phyloP scores from a whole-genome alignment of 2,797 vertebrate species.

The Acrossocheilus wenchowensis region DNA sequence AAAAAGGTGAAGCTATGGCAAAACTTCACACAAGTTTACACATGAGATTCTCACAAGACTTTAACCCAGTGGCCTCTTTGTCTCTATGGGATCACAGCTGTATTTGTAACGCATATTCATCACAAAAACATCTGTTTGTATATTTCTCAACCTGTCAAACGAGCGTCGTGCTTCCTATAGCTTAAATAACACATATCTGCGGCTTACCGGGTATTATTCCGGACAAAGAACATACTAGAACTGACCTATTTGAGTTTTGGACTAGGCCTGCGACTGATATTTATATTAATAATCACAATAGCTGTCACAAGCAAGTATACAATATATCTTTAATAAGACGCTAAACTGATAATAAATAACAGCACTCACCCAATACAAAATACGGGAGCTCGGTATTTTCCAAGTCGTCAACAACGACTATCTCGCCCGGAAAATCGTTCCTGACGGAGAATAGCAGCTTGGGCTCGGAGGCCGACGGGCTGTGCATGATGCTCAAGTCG shows the following conservation, averaged over 20 bases:
- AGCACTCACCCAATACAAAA: conserved; percentile 93
- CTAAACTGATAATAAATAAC: background rate
- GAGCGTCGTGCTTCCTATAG: background rate
- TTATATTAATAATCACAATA: background rate
- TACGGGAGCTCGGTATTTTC: conserved; percentile 98
- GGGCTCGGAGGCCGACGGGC: conserved; percentile 96
- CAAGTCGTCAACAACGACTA: conserved; percentile 96
- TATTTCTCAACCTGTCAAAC: background rate
- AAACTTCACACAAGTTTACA: conserved; percentile 32
- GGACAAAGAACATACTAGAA: background rate
- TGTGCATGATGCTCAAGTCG: conserved; percentile 99
- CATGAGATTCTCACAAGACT: background rate
- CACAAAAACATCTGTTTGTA: background rate
- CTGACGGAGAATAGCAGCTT: conserved; percentile 99
- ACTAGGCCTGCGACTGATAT: conserved; percentile 37
- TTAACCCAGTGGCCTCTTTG: background rate
- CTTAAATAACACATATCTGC: background rate
- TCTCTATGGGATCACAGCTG: background rate
- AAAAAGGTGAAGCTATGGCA: background rate
- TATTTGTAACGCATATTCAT: background rate
- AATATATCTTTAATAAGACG: background rate
- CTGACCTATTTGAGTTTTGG: background rate
- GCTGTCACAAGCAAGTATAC: background rate
- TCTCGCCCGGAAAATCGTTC: conserved; percentile 96
- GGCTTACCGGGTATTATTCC: background rate